Conservation (phyloP, 2,797 vertebrate genomes). For the Discoglossus pictus region DNA sequence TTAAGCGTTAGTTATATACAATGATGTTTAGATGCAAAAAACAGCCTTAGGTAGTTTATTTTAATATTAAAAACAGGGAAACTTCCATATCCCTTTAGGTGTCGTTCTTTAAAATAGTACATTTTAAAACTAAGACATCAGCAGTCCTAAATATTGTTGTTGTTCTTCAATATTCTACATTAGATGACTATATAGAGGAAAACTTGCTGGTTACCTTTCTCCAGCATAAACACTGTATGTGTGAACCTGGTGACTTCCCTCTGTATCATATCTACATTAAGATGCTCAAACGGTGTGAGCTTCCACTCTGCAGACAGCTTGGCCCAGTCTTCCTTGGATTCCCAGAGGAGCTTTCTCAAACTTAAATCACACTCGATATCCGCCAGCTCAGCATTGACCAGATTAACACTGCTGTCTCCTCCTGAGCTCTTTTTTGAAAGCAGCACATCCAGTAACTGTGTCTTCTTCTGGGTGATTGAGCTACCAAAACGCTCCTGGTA, state of each 20-base stretch:
- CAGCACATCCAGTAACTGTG: constrained; percentile 33
- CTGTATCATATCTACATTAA: constrained; percentile 62
- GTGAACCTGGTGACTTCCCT: constrained; percentile 62
- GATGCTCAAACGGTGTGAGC: constrained; percentile 51
- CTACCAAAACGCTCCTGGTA: constrained; percentile 57
- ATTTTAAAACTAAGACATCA: neutral
- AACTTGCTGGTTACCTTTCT: constrained; percentile 70
- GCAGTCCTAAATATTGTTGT: neutral
- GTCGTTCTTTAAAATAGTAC: too few relatives aligned
- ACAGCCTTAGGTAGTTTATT: too few relatives aligned
- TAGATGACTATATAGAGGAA: too few relatives aligned
- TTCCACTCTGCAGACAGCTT: constrained; percentile 57
- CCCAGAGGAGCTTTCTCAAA: constrained; percentile 65
- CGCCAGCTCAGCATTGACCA: constrained; percentile 57
- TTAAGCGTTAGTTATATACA: too few relatives aligned
- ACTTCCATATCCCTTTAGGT: too few relatives aligned
- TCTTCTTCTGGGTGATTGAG: constrained; percentile 25
- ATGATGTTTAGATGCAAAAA: too few relatives aligned
- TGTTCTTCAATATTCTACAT: neutral
- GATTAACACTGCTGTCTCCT: constrained; percentile 34
- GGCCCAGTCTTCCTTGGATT: constrained; percentile 62
- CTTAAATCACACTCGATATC: constrained; percentile 62
- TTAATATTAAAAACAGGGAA: too few relatives aligned
- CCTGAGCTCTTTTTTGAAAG: constrained; percentile 43
- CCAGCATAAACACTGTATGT: constrained; percentile 59